Base-by-base conservation (phyloP, 2,888 invertebrate species). In the Acanthosepion lycidas region DNA sequence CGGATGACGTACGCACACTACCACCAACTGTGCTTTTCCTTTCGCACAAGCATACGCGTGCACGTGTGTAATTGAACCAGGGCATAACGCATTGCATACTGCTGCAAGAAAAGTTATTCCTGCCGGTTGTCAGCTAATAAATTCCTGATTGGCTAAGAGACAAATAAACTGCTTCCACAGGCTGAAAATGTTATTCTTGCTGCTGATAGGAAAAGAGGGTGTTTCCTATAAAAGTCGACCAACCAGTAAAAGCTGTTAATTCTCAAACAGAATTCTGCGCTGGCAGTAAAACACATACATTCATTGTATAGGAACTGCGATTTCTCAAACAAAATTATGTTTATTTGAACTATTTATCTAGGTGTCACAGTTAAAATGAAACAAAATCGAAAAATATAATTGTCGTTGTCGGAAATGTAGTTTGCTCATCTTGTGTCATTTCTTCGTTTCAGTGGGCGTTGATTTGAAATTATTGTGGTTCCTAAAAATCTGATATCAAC, bases 161-260 rank as follows among this genome's bases (percentile, higher is more conserved):
- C 78, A 28, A n/a, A 28, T 6, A 78, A 78, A 78, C 78, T 78
- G 12, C 78, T 78, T 78, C 78, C n/a, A n/a, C 78, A 18, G 78
- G n/a, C 33, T n/a, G 78, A 78, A 78, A 78, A n/a, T 78, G n/a
- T 78, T 78, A 33, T 78, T 78, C 78, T 78, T 78, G 12, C 78
- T 78, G 78, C 78, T 78, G 78, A 78, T 78, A 78, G n/a, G n/a
- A 33, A 78, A 78, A 5, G 78, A 33, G 78, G n/a, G 15, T 78
- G n/a, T 78, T 78, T 78, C n/a, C 78, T 33, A 78, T 78, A 78
- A 78, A 78, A 18, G n/a, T 78, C 78, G 78, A n/a, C n/a, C 78
- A 78, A 78, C 78, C 78, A 78, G 78, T n/a, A 78, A 78, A 78
- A 78, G 78, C 33, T n/a, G n/a, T 78, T 78, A 78, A 78, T 78